These are phyloP conservation scores for Marmota flaviventris DNA, from an alignment of 2,113 vertebrate genomes.

Conservation along the genomic window DNA sequence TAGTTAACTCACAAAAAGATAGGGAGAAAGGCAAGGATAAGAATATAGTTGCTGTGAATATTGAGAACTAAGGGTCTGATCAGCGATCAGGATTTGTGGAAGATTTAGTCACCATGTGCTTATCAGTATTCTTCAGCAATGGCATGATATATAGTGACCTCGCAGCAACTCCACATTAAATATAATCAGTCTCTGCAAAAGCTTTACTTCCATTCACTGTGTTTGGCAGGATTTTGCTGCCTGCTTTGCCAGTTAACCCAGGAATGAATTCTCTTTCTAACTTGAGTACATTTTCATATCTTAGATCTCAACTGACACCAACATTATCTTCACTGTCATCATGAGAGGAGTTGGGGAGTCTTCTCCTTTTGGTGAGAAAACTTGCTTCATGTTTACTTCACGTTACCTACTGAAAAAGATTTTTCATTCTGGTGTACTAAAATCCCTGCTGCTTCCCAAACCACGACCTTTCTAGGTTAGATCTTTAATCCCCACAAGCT, in stretches of 20 bases:
- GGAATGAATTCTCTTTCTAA: background rate
- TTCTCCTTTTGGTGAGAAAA: background rate
- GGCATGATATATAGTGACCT: background rate
- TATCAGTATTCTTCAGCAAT: background rate
- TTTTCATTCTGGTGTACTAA: background rate
- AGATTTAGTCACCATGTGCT: background rate
- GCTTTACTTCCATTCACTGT: background rate
- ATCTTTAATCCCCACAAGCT: conserved; percentile 23
- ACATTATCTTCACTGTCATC: background rate
- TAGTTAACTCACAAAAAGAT: background rate
- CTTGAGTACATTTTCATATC: background rate
- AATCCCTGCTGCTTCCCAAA: background rate
- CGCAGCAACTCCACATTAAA: background rate
- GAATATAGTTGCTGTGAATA: background rate
- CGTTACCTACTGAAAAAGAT: background rate
- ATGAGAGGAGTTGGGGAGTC: background rate
- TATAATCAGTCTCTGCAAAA: background rate
- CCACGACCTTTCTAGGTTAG: background rate
- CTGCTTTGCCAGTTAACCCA: background rate
- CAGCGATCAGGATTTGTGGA: background rate
- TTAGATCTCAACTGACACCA: background rate
- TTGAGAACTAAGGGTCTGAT: background rate
- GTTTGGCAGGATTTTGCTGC: background rate
- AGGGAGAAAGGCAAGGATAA: background rate
- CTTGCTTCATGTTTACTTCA: background rate